phyloP scores from a whole-genome alignment of 2,888 invertebrate species.

The Spatulosminthurus flaviceps region DNA sequence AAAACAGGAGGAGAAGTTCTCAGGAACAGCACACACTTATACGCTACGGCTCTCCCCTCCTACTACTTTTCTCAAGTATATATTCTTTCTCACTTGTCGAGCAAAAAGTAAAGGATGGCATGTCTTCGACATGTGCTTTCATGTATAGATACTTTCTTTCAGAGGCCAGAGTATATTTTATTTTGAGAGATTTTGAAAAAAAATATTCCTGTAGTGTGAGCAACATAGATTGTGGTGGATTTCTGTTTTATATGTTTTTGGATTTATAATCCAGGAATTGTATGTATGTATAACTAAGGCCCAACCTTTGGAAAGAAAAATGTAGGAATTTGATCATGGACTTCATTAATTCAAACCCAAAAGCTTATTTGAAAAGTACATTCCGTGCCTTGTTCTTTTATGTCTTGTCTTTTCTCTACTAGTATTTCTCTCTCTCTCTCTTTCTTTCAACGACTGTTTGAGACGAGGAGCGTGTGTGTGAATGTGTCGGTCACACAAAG shows the following conservation, averaged over 20 bases:
- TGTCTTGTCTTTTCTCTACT: slow-evolving; percentile 2
- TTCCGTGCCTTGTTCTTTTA: background rate
- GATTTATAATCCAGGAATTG: no score
- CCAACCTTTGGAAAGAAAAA: background rate
- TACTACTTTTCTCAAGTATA: background rate
- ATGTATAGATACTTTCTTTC: no score
- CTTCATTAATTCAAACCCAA: slow-evolving; percentile 10
- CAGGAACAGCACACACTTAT: background rate
- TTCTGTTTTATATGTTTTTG: no score
- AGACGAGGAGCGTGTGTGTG: slow-evolving; percentile 5
- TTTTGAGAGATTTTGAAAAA: no score
- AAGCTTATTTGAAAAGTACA: slow-evolving; percentile 1
- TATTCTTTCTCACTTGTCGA: slow-evolving; percentile 2
- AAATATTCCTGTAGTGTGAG: no score
- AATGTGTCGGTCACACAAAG: slow-evolving; percentile 18
- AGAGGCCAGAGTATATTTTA: no score
- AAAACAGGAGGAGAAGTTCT: background rate
- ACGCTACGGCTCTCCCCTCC: background rate
- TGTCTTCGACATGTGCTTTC: background rate
- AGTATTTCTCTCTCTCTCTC: no score
- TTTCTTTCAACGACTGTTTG: no score
- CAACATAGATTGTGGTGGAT: no score
- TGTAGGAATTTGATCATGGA: slow-evolving; percentile 8
- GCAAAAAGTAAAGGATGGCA: background rate
- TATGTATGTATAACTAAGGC: background rate